Conservation (phyloP, 2,113 vertebrate genomes). For the Anarrhichthys ocellatus region DNA sequence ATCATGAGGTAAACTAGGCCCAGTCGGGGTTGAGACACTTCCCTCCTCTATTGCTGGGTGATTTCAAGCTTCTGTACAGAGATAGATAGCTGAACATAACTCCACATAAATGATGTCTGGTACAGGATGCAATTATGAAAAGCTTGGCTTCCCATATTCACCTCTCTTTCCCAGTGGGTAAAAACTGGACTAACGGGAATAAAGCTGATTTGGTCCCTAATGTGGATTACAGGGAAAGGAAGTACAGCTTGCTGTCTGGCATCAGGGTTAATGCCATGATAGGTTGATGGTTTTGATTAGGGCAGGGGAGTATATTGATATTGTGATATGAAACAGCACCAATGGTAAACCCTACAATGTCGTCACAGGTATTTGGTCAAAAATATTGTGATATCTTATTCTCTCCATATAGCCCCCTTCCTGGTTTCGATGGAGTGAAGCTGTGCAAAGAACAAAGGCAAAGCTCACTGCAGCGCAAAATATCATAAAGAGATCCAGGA, state of each 20-base stretch:
- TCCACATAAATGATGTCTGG: background rate
- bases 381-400: background rate
- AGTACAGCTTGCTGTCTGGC: background rate
- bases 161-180: background rate
- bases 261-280: background rate
- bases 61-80: background rate
- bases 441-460: background rate
- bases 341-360: background rate
- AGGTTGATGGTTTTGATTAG: background rate
- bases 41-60: background rate
- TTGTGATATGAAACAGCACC: background rate
- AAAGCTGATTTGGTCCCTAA: background rate
- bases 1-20: conserved; percentile 1
- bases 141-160: background rate
- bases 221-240: background rate
- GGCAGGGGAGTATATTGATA: background rate
- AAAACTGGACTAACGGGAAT: background rate
- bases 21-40: background rate
- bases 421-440: background rate
- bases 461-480: background rate
- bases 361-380: background rate
- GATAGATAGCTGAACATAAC: background rate
- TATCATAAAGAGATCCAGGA: background rate
- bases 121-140: background rate
- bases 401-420: too few species aligned